These are phyloP conservation scores for Hippopotamus amphibius DNA, from an alignment of 2,113 vertebrate genomes.

Conservation along the genomic window DNA sequence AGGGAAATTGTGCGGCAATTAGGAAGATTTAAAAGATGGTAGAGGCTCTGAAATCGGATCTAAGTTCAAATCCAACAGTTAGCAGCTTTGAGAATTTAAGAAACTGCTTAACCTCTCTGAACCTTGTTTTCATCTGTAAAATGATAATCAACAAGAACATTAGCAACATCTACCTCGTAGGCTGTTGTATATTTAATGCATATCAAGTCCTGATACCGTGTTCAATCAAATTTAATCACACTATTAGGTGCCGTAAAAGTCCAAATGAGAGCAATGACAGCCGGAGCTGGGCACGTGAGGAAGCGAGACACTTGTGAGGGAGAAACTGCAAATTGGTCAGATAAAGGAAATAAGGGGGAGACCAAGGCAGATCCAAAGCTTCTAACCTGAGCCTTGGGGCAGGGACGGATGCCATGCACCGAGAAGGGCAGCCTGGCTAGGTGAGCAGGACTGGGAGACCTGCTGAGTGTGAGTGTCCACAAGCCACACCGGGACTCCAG, in stretches of 20 bases:
- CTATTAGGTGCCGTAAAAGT: not conserved
- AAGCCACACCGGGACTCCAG: not conserved
- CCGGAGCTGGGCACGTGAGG: not conserved
- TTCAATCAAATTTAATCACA: not conserved
- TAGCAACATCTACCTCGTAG: not conserved
- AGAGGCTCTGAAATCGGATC: not conserved
- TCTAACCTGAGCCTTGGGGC: not conserved
- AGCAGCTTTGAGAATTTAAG: not conserved
- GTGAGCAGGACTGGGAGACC: not conserved
- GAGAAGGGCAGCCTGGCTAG: not conserved
- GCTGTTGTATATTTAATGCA: not conserved
- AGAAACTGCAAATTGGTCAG: not conserved
- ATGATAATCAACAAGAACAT: not conserved
- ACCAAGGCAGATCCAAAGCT: not conserved
- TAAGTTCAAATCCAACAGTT: not conserved
- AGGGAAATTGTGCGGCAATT: not conserved
- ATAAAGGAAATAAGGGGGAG: not conserved
- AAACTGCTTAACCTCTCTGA: not conserved
- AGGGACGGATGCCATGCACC: not conserved
- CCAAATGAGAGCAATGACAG: not conserved
- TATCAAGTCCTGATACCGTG: not conserved
- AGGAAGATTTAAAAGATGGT: not conserved
- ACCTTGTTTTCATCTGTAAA: not conserved
- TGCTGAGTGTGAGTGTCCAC: fast-evolving
- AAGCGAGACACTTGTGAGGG: not conserved